Evolutionary conservation across 2,888 invertebrate genomes (phyloP).

Genomic region (Drosophila tripunctata): DNA sequence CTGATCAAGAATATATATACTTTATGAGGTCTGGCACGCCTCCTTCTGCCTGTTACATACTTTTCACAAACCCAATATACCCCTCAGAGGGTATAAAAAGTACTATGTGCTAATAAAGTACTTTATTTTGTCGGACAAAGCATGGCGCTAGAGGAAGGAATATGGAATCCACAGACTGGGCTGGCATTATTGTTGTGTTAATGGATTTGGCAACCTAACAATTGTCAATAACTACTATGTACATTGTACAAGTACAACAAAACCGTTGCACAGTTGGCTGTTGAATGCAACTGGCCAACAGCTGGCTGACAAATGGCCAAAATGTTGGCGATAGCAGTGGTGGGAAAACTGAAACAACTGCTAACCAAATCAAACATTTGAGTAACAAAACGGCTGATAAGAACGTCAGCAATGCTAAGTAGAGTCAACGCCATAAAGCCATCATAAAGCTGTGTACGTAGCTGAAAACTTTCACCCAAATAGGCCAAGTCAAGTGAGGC

Average conservation of each 20-base stretch:
- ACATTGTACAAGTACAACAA: conserved; percentile 14
- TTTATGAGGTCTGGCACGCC: no score
- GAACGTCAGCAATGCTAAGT: conserved; percentile 33
- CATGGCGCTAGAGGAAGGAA: background rate
- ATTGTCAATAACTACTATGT: conserved; percentile 31
- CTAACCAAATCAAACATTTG: conserved; percentile 48
- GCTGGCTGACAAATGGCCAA: conserved; percentile 15
- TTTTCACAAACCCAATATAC: no score
- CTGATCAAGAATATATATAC: no score
- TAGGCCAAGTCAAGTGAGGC: conserved; percentile 4
- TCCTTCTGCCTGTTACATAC: no score
- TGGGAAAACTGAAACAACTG: conserved; percentile 12
- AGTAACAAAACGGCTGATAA: conserved; percentile 42
- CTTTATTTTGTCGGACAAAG: conserved; percentile 41
- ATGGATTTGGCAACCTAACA: conserved; percentile 27
- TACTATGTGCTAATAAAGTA: conserved; percentile 48
- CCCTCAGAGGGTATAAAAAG: no score
- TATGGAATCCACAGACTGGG: background rate
- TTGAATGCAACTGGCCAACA: conserved; percentile 27
- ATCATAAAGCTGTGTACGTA: conserved; percentile 35
- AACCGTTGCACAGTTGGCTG: conserved; percentile 3
- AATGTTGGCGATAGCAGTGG: conserved; percentile 14
- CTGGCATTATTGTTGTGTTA: conserved; percentile 16
- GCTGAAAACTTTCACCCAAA: conserved; percentile 54
- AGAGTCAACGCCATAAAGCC: conserved; percentile 34